Base-by-base conservation (phyloP, 1,140 invertebrate species). In the Zophobas atratus region DNA sequence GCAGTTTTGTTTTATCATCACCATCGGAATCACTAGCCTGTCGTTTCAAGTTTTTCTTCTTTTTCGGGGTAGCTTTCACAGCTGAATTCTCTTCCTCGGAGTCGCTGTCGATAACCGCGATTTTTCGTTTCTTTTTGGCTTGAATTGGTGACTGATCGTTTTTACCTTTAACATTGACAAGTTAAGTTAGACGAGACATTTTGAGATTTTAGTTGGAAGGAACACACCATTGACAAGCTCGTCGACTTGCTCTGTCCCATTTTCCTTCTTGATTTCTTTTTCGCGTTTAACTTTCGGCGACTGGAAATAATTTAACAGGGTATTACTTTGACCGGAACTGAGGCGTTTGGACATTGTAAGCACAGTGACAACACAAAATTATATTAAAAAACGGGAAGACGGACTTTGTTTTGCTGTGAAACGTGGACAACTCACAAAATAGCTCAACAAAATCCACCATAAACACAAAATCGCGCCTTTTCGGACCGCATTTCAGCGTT, bases 231-330 rank as follows among this genome's bases (percentile, higher is more conserved):
- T 73, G n/a, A 32, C 8, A 41, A 41, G 4, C 41, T 1, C 0
- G 1, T 57, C 20, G 20, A 20, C 55, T 73, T 73, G 53, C 1
- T 20, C 39, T 20, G 6, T 2, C 0, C 39, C 49, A 48, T 43
- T 55, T 57, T 79, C 57, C 32, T 3, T 32, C 49, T 48, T 76
- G 6, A n/a, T 20, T 41, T 72, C 76, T 56, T 76, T 35, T 1
- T 2, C 6, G 70, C 74, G 57, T 77, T 76, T 79, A 1, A 48
- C 49, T 80, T 82, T 85, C 5, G 84, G 82, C n/a, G 84, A 84
- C 67, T 83, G 79, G 56, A 86, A 86, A 80, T 86, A 86, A 72
- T 84, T 86, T 33, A 86, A 82, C 32, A 86, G 76, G 0, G 85
- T 86, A 67, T 86, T 86, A 5, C n/a, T 73, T 80, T 84, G 83